Conservation (phyloP, 92 coral and sea anemone species). For the Porites lobata region DNA sequence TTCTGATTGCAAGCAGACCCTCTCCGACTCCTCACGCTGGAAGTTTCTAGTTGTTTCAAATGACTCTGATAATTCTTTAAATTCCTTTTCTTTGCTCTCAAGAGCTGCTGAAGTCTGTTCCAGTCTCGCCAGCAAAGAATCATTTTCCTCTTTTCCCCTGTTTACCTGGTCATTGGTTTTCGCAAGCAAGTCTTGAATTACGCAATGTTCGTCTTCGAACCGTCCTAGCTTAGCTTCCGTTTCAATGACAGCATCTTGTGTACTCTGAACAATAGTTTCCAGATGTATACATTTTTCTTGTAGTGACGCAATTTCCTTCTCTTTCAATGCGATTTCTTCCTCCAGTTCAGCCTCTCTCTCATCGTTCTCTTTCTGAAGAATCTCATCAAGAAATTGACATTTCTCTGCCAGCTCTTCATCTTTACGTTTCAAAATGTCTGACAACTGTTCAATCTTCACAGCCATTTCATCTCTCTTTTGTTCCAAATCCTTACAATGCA, state of each 20-base stretch:
- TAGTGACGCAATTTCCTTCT: neutral
- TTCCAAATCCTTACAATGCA: constrained; percentile 45
- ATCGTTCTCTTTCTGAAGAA: constrained; percentile 3
- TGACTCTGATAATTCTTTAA: constrained; percentile 9
- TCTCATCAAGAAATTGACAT: constrained; percentile 24
- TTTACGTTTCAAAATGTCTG: constrained; percentile 45
- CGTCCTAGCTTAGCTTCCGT: constrained; percentile 26
- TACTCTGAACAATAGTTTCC: constrained; percentile 13
- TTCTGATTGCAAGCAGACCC: constrained; percentile 17
- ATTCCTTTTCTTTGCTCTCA: constrained; percentile 53
- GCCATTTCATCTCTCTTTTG: constrained; percentile 36
- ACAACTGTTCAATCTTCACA: constrained; percentile 54
- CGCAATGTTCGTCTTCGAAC: constrained; percentile 2
- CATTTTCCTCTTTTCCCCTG: constrained; percentile 29
- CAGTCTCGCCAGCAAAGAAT: constrained; percentile 19
- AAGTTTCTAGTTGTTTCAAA: constrained; percentile 37
- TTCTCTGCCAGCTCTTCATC: constrained; percentile 59
- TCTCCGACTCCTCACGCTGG: constrained; percentile 23
- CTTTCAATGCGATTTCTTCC: neutral
- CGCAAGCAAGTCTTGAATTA: constrained; percentile 28
- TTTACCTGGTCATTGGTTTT: constrained; percentile 19
- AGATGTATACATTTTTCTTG: constrained; percentile 22
- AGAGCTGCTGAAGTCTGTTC: constrained; percentile 20
- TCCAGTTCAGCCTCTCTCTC: constrained; percentile 3
- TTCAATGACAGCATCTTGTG: neutral